Evolutionary conservation across 1,140 invertebrate genomes (phyloP).

Genomic region (Drosophila ohnishii): DNA sequence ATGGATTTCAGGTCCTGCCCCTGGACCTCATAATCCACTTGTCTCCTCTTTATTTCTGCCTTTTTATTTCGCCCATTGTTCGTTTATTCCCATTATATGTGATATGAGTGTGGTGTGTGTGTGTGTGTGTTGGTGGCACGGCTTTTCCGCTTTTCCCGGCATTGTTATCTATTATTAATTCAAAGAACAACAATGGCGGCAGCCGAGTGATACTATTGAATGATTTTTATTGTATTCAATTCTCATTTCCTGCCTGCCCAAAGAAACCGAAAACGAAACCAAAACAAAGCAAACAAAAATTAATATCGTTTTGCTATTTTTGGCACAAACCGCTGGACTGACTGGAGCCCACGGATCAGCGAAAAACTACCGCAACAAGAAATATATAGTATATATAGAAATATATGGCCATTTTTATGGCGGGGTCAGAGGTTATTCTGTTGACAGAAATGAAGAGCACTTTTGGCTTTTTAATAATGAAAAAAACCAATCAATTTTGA

Average conservation of each 20-base stretch:
- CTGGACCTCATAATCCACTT: conserved; percentile 35
- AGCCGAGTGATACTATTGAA: conserved; percentile 48
- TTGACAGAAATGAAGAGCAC: conserved; percentile 28
- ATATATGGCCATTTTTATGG: neutral
- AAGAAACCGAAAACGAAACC: conserved; percentile 17
- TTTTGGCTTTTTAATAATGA: conserved; percentile 28
- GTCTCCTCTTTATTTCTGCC: conserved; percentile 24
- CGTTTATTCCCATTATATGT: conserved; percentile 32
- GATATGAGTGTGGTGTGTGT: neutral
- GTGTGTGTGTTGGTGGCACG: conserved; percentile 4
- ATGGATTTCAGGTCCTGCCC: conserved; percentile 30
- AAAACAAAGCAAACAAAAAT: conserved; percentile 54
- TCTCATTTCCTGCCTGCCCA: conserved; percentile 58
- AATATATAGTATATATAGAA: neutral
- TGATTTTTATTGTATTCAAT: conserved; percentile 76
- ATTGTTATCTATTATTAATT: conserved; percentile 78
- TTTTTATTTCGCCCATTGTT: conserved; percentile 43
- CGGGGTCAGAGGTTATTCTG: conserved; percentile 27
- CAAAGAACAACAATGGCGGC: conserved; percentile 31
- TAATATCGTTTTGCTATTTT: conserved; percentile 68
- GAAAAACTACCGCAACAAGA: conserved; percentile 19
- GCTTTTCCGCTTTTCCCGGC: conserved; percentile 40
- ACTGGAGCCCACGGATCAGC: conserved; percentile 32
- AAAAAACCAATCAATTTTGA: conserved; percentile 38
- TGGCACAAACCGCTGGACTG: conserved; percentile 46